Evolutionary conservation across 2,113 vertebrate genomes (phyloP).

Genomic region (Pomatostomus ruficeps): DNA sequence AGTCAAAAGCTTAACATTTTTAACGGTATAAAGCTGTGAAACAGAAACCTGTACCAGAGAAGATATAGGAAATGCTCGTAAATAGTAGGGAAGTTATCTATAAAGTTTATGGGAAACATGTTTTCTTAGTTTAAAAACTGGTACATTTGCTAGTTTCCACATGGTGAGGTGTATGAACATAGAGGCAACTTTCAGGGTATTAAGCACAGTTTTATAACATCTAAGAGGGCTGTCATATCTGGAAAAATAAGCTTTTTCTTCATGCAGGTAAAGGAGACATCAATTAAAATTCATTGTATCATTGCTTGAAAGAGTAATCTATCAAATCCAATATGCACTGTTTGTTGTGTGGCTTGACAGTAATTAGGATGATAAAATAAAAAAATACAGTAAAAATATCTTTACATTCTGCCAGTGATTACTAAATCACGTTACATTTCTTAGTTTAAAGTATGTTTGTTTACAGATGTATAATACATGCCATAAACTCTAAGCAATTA

Average conservation of each 20-base stretch:
- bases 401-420: background rate
- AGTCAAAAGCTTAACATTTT: background rate
- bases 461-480: background rate
- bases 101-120: background rate
- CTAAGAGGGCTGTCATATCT: background rate
- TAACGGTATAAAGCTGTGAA: background rate
- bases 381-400: background rate
- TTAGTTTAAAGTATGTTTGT: background rate
- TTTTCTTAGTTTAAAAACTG: background rate
- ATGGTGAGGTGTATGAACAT: rapidly evolving
- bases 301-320: background rate
- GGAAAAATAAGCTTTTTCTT: background rate
- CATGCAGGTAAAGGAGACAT: background rate
- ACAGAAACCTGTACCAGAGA: background rate
- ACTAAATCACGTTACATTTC: background rate
- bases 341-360: background rate
- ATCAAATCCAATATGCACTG: background rate
- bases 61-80: background rate
- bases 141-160: background rate
- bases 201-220: background rate
- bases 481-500: background rate
- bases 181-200: background rate
- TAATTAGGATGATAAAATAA: background rate
- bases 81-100: background rate
- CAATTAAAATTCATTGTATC: background rate